These are phyloP conservation scores for Eurytoma californica DNA, from an alignment of 2,888 invertebrate genomes.

Conservation along the genomic window DNA sequence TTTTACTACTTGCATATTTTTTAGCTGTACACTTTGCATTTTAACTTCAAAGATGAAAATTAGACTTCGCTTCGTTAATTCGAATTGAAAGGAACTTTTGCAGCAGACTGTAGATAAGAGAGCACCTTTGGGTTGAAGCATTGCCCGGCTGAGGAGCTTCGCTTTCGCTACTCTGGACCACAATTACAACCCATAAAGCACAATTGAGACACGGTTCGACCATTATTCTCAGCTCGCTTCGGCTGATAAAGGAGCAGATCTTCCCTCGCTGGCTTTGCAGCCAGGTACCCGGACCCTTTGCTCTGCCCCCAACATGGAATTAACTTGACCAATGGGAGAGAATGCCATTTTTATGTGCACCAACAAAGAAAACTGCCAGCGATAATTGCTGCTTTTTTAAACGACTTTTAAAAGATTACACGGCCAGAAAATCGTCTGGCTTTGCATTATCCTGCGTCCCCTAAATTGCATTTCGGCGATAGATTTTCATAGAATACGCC, in stretches of 20 bases:
- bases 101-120: neutral
- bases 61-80: neutral
- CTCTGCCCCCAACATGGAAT: neutral
- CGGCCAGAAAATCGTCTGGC: too few species aligned
- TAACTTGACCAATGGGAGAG: too few species aligned
- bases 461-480: too few species aligned
- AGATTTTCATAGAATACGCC: too few species aligned
- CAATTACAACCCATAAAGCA: constrained; percentile 69
- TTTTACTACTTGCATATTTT: too few species aligned
- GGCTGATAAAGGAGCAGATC: constrained; percentile 40
- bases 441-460: too few species aligned
- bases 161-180: constrained; percentile 8
- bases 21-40: neutral
- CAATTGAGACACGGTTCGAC: constrained; percentile 71
- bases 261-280: neutral
- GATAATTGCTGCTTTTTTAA: too few species aligned
- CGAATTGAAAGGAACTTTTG: neutral
- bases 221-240: constrained; percentile 64
- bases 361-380: too few species aligned
- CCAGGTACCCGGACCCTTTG: constrained; percentile 9
- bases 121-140: neutral
- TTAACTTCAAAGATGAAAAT: neutral
- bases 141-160: neutral
- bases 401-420: too few species aligned
- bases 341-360: too few species aligned